Evolutionary conservation across 1,140 invertebrate species (phyloP), one percentile per base, ranked within the genome.

Genomic region (Nylanderia fulva): DNA sequence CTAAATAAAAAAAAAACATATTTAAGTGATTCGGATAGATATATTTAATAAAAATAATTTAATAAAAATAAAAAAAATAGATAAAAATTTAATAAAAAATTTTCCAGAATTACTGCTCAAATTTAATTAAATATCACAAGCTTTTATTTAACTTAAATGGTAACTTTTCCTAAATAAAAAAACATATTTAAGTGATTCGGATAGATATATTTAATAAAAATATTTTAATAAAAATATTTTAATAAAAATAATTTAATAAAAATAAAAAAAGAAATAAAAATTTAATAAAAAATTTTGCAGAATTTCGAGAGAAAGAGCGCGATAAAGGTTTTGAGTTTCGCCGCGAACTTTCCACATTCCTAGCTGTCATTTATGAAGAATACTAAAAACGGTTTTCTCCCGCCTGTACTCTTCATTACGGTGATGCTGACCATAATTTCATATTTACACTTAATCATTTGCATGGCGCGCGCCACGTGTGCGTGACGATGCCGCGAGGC

Each of bases 361-460:
- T 2, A 13, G 9, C 39, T 6, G 27, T 64, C 27, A 45, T 3
- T 29, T 52, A 27, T 9, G 15, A 56, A 56, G 15, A 79, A 27
- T 54, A 36, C 24, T 33, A 42, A 18, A 27, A 79, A 54, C n/a
- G 15, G n/a, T 68, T 79, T n/a, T 79, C 76, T 79, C 76, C 68
- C 33, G 52, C 33, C 21, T 8, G 15, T 48, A 18, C 58, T 69
- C 39, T 21, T 82, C 61, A 39, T 86, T 21, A 48, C n/a, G 45
- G 58, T 13, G 48, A 69, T n/a, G 29, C 58, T 54, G 48, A 33
- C 54, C 15, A 33, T 64, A 82, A 74, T 86, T 84, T 74, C 69
- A 64, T 56, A 72, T 61, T 82, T 71, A 60, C 58, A 45, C 45
- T 56, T 83, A 61, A 82, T 77, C 83, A 77, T 82, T 63, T 84